phyloP scores from a whole-genome alignment of 2,888 invertebrate species.

The Phaonia tiefii region DNA sequence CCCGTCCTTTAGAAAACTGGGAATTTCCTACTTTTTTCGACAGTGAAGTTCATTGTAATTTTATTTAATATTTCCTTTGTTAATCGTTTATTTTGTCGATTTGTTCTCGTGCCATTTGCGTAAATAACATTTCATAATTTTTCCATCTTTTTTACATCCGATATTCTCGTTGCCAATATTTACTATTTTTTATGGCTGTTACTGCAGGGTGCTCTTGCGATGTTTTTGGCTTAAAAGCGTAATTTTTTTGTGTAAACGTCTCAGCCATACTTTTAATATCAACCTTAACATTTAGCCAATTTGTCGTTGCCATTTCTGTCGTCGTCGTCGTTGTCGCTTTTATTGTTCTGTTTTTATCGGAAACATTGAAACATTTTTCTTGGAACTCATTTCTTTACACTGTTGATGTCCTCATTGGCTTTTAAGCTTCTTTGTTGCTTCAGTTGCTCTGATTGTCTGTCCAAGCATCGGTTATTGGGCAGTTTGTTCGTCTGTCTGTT shows the following conservation, averaged over 20 bases:
- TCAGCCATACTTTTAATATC: background rate
- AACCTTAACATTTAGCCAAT: slow-evolving; percentile 25
- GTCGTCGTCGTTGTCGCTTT: slow-evolving; percentile 1
- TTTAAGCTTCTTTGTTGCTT: background rate
- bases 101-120: background rate
- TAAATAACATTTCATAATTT: slow-evolving; percentile 37
- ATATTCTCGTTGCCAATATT: slow-evolving; percentile 41
- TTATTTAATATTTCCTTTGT: slow-evolving; percentile 46
- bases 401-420: slow-evolving; percentile 19
- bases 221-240: slow-evolving; percentile 21
- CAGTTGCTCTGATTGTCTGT: no score
- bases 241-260: slow-evolving; percentile 8
- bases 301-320: slow-evolving; percentile 14
- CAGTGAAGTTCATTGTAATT: slow-evolving; percentile 26
- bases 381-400: slow-evolving; percentile 13
- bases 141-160: slow-evolving; percentile 4
- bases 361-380: slow-evolving; percentile 24
- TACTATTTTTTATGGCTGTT: slow-evolving; percentile 3
- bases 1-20: no score
- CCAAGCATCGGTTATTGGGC: no score
- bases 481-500: no score
- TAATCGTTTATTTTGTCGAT: slow-evolving; percentile 7
- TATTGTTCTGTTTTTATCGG: slow-evolving; percentile 34
- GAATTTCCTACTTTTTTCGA: slow-evolving; percentile 35
- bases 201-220: background rate